These are phyloP conservation scores for Meiosimyza decipiens DNA, from an alignment of 2,888 invertebrate species.

Conservation along the genomic window DNA sequence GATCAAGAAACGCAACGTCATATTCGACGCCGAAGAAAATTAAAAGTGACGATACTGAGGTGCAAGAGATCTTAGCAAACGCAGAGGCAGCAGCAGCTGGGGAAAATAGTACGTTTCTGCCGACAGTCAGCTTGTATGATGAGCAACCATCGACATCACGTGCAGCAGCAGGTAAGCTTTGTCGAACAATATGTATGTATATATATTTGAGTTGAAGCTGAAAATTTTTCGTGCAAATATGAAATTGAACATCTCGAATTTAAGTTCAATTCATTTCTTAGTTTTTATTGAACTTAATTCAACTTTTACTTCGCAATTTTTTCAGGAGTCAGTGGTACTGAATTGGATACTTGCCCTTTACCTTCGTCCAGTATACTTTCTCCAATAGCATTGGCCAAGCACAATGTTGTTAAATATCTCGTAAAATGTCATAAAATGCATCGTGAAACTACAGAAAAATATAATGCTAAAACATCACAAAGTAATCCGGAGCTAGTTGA, in stretches of 20 bases:
- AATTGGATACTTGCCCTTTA: conserved; percentile 44
- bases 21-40: conserved; percentile 68
- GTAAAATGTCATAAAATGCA: conserved; percentile 60
- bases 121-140: conserved; percentile 32
- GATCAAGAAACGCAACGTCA: conserved; percentile 27
- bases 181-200: background rate
- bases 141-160: conserved; percentile 52
- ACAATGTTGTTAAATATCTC: conserved; percentile 60
- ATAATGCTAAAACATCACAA: conserved; percentile 32
- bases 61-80: conserved; percentile 63
- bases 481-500: conserved; percentile 37
- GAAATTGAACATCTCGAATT: no score
- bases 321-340: conserved; percentile 10
- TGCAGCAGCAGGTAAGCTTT: conserved; percentile 42
- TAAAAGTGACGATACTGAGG: conserved; percentile 66
- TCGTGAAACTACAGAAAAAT: conserved; percentile 43
- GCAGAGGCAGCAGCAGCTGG: conserved; percentile 46
- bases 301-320: background rate
- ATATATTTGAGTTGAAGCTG: conserved; percentile 23
- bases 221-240: conserved; percentile 37
- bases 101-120: background rate
- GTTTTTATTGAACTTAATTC: no score
- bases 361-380: conserved; percentile 46
- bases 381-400: conserved; percentile 52
- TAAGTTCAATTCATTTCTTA: no score